Evolutionary conservation across 1,140 invertebrate genomes (phyloP), one percentile per base, ranked within the genome.

Genomic region (Laupala kohalensis): DNA sequence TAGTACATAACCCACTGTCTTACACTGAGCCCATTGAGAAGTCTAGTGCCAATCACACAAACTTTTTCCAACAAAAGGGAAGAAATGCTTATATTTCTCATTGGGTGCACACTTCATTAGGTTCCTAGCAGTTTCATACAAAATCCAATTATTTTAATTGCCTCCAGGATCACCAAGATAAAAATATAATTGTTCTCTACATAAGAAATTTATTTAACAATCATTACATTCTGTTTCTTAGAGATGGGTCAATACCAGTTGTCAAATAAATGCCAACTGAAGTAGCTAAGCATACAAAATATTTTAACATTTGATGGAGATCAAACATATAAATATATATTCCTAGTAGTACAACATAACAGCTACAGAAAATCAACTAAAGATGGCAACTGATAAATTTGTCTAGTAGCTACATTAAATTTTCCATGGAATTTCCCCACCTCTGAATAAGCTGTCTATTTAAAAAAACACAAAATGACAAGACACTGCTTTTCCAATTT

Each of bases 151-250:
- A 53, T 4, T 53, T 53, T 53, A 13, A n/a, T n/a, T n/a, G n/a
- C n/a, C n/a, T n/a, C n/a, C n/a, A n/a, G n/a, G n/a, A n/a, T n/a
- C n/a, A n/a, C n/a, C n/a, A n/a, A n/a, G n/a, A n/a, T n/a, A 53
- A 53, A 9, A 53, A 53, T 53, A 53, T 19, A 53, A 9, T 19
- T 53, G 37, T 19, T 30, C 25, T 68, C 67, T 68, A 68, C 67
- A 29, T 68, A 68, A 28, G 28, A 68, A 68, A 68, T 68, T 68
- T 68, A 68, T 68, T 68, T 68, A 68, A 68, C 67, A 68, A 68
- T 68, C 19, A 30, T 68, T 68, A 68, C 67, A 68, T 30, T 68
- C 67, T 27, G n/a, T 68, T 13, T 53, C n/a, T 53, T 53, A 53
- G 37, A 53, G 37, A 53, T 53, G 37, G 37, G 37, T 53, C 9